A percentile compares a stretch with the other conserved stretches of the same genome.
Conservation (phyloP, 2,888 invertebrate genomes). For the Phortica magna region DNA sequence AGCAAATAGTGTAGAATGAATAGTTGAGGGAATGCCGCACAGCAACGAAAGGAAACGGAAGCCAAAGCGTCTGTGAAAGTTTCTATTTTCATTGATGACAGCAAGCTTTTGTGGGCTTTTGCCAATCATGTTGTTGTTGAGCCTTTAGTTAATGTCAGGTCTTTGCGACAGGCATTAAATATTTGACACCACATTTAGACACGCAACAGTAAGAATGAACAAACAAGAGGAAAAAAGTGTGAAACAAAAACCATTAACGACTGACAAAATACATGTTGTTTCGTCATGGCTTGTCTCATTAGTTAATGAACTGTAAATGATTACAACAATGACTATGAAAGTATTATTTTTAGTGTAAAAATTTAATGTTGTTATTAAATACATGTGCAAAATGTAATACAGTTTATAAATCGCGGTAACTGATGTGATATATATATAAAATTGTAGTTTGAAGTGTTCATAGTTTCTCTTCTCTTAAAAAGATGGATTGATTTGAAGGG, state of each 20-base stretch:
- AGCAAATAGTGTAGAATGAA: no score
- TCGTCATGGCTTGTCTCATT: slow-evolving; percentile 57
- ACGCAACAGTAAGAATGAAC: no score
- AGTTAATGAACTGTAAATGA: slow-evolving; percentile 67
- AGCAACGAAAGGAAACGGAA: no score
- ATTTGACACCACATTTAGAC: not conserved
- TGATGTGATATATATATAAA: no score
- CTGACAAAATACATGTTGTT: not conserved
- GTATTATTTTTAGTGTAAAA: not conserved
- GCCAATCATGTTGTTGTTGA: not conserved
- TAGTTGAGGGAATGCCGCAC: no score
- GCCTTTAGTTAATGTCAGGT: not conserved
- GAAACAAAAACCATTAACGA: not conserved
- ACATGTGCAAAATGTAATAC: no score
- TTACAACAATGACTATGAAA: not conserved
- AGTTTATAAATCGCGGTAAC: no score
- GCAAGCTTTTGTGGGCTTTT: not conserved
- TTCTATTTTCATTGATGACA: not conserved
- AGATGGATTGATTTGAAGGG: no score
- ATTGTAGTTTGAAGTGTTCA: no score
- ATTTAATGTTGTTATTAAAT: no score
- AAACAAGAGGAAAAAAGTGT: not conserved
- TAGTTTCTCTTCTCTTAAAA: no score
- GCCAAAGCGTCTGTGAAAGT: not conserved
- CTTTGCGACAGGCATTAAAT: not conserved